A percentile compares a stretch with the other conserved stretches of the same genome.
phyloP scores from a whole-genome alignment of 2,113 vertebrate genomes.

The Brachyhypopomus gauderio region DNA sequence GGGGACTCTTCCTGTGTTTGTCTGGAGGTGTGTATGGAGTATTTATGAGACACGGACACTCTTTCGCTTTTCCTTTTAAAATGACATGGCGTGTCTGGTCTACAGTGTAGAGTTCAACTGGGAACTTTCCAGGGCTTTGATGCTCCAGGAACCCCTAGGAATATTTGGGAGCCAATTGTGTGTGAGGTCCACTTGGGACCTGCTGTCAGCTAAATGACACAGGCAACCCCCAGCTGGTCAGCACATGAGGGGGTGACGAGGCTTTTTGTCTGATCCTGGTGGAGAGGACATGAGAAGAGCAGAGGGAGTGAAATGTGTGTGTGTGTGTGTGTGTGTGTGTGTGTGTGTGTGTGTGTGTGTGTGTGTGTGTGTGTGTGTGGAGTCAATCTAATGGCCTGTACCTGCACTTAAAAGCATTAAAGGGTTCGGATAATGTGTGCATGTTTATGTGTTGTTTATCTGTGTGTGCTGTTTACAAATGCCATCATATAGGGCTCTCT shows the following conservation, averaged over 20 bases:
- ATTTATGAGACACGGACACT: neutral
- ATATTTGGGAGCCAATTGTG: slow-evolving; percentile 51
- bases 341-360: neutral
- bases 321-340: neutral
- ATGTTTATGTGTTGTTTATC: too few species aligned
- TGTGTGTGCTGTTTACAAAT: neutral
- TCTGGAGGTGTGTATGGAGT: slow-evolving; percentile 24
- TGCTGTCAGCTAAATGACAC: slow-evolving; percentile 45
- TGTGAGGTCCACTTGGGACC: slow-evolving; percentile 47
- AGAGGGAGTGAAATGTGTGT: neutral
- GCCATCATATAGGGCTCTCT: neutral
- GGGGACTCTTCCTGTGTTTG: slow-evolving; percentile 8
- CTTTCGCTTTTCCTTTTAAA: slow-evolving; percentile 41
- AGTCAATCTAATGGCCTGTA: neutral
- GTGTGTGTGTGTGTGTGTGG: neutral
- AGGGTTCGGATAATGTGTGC: neutral
- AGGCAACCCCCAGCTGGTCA: slow-evolving; percentile 49
- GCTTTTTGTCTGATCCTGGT: slow-evolving; percentile 48
- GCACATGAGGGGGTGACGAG: slow-evolving; percentile 32
- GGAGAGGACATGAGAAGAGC: slow-evolving; percentile 9
- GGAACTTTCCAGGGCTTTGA: slow-evolving; percentile 49
- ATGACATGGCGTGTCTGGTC: slow-evolving; percentile 44
- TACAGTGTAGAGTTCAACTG: slow-evolving; percentile 18
- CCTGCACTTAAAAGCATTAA: slow-evolving; percentile 18
- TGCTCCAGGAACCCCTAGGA: slow-evolving; percentile 47